Evolutionary conservation across 1,140 invertebrate genomes (phyloP).

Genomic region (Phortica variegata): DNA sequence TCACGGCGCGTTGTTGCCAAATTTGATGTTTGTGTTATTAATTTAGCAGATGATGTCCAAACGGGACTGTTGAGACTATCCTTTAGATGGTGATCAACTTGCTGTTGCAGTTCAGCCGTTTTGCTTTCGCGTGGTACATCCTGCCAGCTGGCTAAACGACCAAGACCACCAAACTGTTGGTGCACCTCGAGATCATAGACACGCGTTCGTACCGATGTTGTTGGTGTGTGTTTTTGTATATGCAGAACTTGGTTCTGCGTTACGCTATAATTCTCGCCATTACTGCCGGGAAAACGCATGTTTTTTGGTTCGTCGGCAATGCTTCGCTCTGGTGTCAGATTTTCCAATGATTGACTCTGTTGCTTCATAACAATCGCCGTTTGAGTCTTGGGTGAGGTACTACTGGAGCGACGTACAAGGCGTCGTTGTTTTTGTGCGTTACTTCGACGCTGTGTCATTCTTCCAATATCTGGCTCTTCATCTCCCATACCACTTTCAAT

Average conservation of each 20-base stretch:
- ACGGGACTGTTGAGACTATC: conserved; percentile 58
- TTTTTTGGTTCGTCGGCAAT: conserved; percentile 65
- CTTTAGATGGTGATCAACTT: not conserved
- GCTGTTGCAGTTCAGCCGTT: conserved; percentile 10
- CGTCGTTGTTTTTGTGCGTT: conserved; percentile 40
- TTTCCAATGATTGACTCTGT: conserved; percentile 63
- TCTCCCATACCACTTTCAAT: conserved; percentile 11
- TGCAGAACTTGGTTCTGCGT: conserved; percentile 86
- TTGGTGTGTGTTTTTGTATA: conserved; percentile 62
- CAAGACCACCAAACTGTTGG: conserved; percentile 20
- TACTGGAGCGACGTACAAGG: conserved; percentile 49
- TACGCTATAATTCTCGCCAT: conserved; percentile 82
- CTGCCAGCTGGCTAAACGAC: conserved; percentile 18
- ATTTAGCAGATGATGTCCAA: conserved; percentile 60
- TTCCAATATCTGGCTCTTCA: conserved; percentile 1
- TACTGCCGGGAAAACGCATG: conserved; percentile 78
- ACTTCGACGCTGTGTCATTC: conserved; percentile 45
- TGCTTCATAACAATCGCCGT: conserved; percentile 53
- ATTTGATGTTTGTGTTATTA: conserved; percentile 47
- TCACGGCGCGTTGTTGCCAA: conserved; percentile 24
- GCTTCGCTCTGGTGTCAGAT: conserved; percentile 60
- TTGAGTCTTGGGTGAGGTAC: conserved; percentile 47
- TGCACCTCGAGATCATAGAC: conserved; percentile 50
- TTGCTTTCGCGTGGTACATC: not conserved
- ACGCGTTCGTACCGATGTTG: conserved; percentile 42